Evolutionary conservation across 2,113 vertebrate species (phyloP).

Genomic region (Marcusenius ussheri): DNA sequence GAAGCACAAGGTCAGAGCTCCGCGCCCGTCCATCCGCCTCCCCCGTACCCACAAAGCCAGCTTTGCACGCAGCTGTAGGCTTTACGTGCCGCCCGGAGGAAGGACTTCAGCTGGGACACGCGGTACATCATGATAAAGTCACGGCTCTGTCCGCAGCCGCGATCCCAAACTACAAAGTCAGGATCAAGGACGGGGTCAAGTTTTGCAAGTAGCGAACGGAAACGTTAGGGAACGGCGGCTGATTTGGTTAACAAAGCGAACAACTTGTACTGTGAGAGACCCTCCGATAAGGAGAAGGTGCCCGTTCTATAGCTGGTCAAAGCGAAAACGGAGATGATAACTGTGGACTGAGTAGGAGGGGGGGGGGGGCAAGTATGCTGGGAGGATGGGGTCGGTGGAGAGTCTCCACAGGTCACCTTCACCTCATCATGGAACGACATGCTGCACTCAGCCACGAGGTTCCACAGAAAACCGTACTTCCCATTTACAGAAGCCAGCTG

Average conservation of each 20-base stretch:
- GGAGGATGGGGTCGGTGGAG: background rate
- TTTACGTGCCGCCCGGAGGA: background rate
- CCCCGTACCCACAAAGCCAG: background rate
- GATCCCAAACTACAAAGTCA: background rate
- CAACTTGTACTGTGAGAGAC: background rate
- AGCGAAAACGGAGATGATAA: background rate
- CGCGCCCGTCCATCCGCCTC: background rate
- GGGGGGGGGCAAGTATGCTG: background rate
- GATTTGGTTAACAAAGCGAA: background rate
- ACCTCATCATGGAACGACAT: background rate
- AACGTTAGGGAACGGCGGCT: background rate
- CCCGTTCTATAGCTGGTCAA: background rate
- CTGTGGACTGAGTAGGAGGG: background rate
- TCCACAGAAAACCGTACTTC: background rate
- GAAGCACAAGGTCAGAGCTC: background rate
- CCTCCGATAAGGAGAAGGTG: background rate
- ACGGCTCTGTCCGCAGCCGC: background rate
- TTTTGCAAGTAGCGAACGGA: background rate
- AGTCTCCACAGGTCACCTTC: background rate
- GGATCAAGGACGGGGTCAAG: background rate
- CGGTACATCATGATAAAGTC: slow-evolving; percentile 3
- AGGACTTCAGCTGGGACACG: background rate
- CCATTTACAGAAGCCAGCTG: background rate
- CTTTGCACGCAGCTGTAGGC: background rate
- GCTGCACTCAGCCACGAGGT: background rate